Evolutionary conservation across 2,888 invertebrate species (phyloP).

Genomic region (Arctia plantaginis): DNA sequence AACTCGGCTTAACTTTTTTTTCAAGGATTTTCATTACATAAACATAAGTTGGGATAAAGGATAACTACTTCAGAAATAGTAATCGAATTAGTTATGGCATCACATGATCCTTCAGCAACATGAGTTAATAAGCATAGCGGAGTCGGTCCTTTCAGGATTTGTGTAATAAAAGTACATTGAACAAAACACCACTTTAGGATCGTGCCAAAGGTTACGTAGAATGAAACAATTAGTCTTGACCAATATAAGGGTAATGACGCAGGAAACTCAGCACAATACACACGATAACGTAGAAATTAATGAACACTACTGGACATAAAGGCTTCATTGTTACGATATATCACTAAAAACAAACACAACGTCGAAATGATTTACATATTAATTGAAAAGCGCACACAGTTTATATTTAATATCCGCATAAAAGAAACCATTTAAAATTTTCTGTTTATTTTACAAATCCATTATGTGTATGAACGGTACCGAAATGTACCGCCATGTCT

Average conservation of each 20-base stretch:
- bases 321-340: conserved; percentile 22
- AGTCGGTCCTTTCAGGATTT: background rate
- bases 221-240: conserved; percentile 15
- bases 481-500: conserved; percentile 41
- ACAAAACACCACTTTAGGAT: background rate
- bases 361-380: conserved; percentile 47
- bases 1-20: too few relatives aligned
- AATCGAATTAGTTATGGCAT: background rate
- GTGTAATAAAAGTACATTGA: background rate
- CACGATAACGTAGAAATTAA: background rate
- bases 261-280: conserved; percentile 14
- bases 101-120: background rate
- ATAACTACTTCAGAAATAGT: background rate
- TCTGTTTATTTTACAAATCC: conserved; percentile 49
- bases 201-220: conserved; percentile 9
- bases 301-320: conserved; percentile 10
- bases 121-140: background rate
- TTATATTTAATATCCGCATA: conserved; percentile 37
- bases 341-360: conserved; percentile 26
- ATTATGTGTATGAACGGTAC: conserved; percentile 49
- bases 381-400: conserved; percentile 48
- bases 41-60: background rate
- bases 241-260: conserved; percentile 17
- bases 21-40: background rate
- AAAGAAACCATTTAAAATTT: conserved; percentile 45